phyloP scores from a whole-genome alignment of 2,113 vertebrate species.

The Upupa epops region DNA sequence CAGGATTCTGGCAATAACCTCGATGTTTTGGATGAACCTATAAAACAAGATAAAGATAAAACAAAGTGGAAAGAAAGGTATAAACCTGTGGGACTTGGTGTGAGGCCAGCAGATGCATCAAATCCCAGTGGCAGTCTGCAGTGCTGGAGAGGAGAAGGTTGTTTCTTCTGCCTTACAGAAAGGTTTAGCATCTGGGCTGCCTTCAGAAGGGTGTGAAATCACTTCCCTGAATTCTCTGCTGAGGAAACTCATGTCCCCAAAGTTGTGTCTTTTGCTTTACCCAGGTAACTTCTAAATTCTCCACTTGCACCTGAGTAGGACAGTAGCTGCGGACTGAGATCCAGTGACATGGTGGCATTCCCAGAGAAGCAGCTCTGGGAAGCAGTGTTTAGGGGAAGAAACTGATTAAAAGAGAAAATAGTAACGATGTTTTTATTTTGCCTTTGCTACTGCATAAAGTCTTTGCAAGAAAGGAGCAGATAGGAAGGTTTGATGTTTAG shows the following conservation, averaged over 20 bases:
- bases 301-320: neutral
- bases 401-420: neutral
- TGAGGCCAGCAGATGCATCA: neutral
- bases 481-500: neutral
- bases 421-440: neutral
- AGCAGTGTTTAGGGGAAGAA: neutral
- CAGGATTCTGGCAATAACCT: neutral
- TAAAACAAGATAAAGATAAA: neutral
- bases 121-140: neutral
- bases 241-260: neutral
- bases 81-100: neutral
- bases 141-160: neutral
- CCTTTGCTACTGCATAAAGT: neutral
- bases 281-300: neutral
- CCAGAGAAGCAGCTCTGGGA: neutral
- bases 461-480: neutral
- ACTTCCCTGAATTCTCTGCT: neutral
- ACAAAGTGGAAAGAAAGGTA: neutral
- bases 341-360: neutral
- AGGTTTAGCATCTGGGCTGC: neutral
- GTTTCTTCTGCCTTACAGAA: neutral
- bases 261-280: neutral
- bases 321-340: neutral
- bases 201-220: neutral
- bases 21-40: neutral